Evolutionary conservation across 2,113 vertebrate genomes (phyloP).

Genomic region (Larimichthys crocea): DNA sequence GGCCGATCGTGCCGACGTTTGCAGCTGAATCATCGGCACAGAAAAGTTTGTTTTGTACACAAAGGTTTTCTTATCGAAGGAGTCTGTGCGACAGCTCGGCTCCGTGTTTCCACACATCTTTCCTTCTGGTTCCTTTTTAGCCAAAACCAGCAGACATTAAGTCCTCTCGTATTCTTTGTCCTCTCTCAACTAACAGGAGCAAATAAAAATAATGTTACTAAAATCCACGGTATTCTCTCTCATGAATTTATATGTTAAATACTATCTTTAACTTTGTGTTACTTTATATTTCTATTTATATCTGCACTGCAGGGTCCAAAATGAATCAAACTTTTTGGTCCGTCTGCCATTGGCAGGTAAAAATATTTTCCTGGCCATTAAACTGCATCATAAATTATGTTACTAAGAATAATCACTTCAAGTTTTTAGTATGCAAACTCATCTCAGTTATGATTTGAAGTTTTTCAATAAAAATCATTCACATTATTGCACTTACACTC

Average conservation of each 20-base stretch:
- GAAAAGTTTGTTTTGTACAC: slow-evolving; percentile 3
- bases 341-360: too few species aligned
- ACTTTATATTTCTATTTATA: not conserved
- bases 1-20: not conserved
- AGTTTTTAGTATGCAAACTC: too few species aligned
- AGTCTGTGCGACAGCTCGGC: slow-evolving; percentile 19
- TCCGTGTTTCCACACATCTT: not conserved
- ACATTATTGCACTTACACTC: too few species aligned
- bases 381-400: too few species aligned
- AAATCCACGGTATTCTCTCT: too few species aligned
- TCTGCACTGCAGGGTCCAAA: too few species aligned
- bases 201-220: not conserved
- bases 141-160: not conserved
- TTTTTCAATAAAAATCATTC: too few species aligned
- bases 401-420: too few species aligned
- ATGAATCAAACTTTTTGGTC: too few species aligned
- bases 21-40: slow-evolving; percentile 15
- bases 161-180: not conserved
- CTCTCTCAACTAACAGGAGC: not conserved
- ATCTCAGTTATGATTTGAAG: too few species aligned
- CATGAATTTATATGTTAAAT: not conserved
- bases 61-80: not conserved
- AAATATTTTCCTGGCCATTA: too few species aligned
- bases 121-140: not conserved
- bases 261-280: not conserved